phyloP scores from a whole-genome alignment of 2,888 invertebrate genomes.

The Mycalesis mineus region DNA sequence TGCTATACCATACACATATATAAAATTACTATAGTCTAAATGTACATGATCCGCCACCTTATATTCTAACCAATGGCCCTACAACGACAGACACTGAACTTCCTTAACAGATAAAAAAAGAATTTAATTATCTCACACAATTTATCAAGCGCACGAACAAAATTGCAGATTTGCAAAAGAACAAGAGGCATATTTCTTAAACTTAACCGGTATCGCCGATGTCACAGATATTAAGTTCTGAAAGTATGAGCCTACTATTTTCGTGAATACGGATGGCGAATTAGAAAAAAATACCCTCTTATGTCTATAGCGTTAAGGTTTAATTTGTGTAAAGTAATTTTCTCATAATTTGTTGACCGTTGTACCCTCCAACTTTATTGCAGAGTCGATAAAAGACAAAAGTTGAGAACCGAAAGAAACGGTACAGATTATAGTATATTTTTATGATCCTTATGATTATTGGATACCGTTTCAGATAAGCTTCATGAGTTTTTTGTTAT shows the following conservation, averaged over 20 bases:
- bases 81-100: neutral
- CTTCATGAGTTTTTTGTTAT: slow-evolving; percentile 19
- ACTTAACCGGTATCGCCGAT: slow-evolving; percentile 33
- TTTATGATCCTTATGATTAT: slow-evolving; percentile 27
- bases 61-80: too few relatives aligned
- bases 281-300: slow-evolving; percentile 1
- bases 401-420: slow-evolving; percentile 34
- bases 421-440: slow-evolving; percentile 29
- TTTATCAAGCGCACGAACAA: slow-evolving; percentile 23
- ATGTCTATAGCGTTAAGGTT: neutral
- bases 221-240: slow-evolving; percentile 40
- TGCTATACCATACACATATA: too few relatives aligned
- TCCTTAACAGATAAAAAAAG: neutral
- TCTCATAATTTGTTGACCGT: slow-evolving; percentile 11
- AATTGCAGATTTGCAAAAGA: slow-evolving; percentile 29
- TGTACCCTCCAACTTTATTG: slow-evolving; percentile 45
- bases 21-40: too few relatives aligned
- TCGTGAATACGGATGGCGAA: slow-evolving; percentile 41
- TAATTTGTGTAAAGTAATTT: slow-evolving; percentile 5
- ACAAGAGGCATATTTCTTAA: slow-evolving; percentile 35
- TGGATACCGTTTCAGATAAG: slow-evolving; percentile 11
- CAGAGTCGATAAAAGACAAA: slow-evolving; percentile 40
- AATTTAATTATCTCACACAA: slow-evolving; percentile 20
- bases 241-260: slow-evolving; percentile 37
- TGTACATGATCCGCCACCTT: too few relatives aligned